Evolutionary conservation across 2,888 invertebrate species (phyloP).

Genomic region (Odiellus spinosus): DNA sequence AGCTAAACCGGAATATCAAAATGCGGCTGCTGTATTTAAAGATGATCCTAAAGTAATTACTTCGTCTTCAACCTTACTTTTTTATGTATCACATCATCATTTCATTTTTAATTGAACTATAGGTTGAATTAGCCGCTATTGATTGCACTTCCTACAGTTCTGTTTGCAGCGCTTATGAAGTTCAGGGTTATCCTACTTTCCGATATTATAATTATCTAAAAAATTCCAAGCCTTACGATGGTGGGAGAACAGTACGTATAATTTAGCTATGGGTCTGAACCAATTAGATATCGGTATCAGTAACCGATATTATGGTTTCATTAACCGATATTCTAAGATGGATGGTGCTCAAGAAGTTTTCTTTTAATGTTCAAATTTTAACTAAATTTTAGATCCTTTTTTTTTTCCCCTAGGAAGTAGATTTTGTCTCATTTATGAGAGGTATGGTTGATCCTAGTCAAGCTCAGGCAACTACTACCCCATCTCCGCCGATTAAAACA

Average conservation of each 20-base stretch:
- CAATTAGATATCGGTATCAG: too few species aligned
- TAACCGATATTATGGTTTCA: too few species aligned
- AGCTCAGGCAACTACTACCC: constrained; percentile 21
- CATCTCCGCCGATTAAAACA: constrained; percentile 24
- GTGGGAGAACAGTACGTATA: constrained; percentile 48
- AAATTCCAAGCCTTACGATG: constrained; percentile 46
- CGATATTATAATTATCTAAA: constrained; percentile 71
- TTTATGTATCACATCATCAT: too few species aligned
- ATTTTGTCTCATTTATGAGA: constrained; percentile 48
- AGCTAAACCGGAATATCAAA: constrained; percentile 62
- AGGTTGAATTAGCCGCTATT: constrained; percentile 59
- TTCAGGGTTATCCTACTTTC: constrained; percentile 70
- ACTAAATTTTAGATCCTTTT: too few species aligned
- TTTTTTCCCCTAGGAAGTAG: constrained; percentile 48
- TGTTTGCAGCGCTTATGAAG: constrained; percentile 51
- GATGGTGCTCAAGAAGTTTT: too few species aligned
- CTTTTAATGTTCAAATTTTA: too few species aligned
- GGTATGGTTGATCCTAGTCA: constrained; percentile 27
- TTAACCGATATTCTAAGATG: too few species aligned
- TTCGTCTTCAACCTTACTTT: too few species aligned
- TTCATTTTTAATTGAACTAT: background rate
- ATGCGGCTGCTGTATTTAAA: constrained; percentile 54
- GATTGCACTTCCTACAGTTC: constrained; percentile 53
- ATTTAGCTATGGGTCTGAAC: too few species aligned
- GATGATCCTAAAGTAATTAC: constrained; percentile 47